phyloP scores from a whole-genome alignment of 1,140 invertebrate genomes.

The Wiebesia pumilae region DNA sequence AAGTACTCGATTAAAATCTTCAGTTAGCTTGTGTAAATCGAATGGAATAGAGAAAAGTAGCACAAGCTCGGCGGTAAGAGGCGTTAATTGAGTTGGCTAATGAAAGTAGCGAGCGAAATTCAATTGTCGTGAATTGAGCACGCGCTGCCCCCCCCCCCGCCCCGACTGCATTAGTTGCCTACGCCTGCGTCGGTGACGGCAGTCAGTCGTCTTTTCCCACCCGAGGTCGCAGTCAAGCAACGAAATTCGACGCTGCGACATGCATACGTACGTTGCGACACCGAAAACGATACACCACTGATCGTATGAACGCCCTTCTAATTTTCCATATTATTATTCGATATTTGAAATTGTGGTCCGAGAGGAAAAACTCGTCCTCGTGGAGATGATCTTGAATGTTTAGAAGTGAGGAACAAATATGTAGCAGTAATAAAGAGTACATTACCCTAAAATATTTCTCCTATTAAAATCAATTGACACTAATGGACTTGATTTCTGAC shows the following conservation, averaged over 20 bases:
- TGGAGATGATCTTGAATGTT: too few relatives aligned
- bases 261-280: not conserved
- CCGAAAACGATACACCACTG: not conserved
- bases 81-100: constrained; percentile 20
- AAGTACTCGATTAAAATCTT: not conserved
- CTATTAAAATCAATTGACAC: too few relatives aligned
- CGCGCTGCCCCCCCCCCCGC: not conserved
- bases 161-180: not conserved
- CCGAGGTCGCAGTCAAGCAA: constrained; percentile 26
- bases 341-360: not conserved
- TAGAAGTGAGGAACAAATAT: too few relatives aligned
- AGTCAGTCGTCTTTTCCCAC: not conserved
- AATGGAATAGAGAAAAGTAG: not conserved
- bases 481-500: too few relatives aligned
- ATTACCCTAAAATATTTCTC: too few relatives aligned
- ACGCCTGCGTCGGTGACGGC: not conserved
- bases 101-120: constrained; percentile 13
- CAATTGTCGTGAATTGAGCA: constrained; percentile 49
- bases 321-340: not conserved
- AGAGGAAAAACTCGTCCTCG: too few relatives aligned
- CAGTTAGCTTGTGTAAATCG: constrained; percentile 11
- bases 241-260: constrained; percentile 17
- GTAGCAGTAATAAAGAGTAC: too few relatives aligned
- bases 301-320: not conserved
- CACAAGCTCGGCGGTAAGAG: not conserved